phyloP scores from a whole-genome alignment of 2,888 invertebrate genomes.

The Aphidoletes aphidimyza region DNA sequence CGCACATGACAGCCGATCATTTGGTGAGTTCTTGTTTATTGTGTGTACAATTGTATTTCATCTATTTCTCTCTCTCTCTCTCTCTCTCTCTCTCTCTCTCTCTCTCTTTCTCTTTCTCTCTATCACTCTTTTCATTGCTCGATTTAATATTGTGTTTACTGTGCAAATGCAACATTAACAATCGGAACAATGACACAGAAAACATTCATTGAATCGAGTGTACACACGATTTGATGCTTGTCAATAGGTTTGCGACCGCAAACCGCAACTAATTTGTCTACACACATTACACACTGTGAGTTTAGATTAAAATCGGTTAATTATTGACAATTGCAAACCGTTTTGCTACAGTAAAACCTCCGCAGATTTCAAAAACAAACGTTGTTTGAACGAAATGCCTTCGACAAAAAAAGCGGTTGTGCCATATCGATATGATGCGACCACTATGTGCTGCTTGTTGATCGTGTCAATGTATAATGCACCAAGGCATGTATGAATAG shows the following conservation, averaged over 20 bases:
- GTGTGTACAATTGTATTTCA: no score
- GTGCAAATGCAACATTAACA: background rate
- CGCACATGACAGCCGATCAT: conserved; percentile 3
- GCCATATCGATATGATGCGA: no score
- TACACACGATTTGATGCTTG: background rate
- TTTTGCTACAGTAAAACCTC: no score
- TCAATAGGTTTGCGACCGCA: background rate
- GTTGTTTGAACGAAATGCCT: no score
- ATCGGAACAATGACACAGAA: conserved; percentile 36
- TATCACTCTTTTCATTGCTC: background rate
- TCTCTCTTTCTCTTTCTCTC: background rate
- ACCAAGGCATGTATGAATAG: no score
- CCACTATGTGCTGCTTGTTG: no score
- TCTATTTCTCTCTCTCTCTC: background rate
- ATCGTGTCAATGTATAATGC: no score
- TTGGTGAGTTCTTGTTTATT: background rate
- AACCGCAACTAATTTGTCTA: conserved; percentile 8
- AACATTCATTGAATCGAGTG: conserved; percentile 12
- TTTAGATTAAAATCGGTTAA: conserved; percentile 31
- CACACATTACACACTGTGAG: background rate
- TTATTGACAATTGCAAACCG: conserved; percentile 19
- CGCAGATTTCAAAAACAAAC: no score
- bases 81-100: background rate
- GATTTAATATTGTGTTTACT: background rate
- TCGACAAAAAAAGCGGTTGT: no score